Conservation (phyloP, 2,113 vertebrate genomes). For the Lampris megalopsis region DNA sequence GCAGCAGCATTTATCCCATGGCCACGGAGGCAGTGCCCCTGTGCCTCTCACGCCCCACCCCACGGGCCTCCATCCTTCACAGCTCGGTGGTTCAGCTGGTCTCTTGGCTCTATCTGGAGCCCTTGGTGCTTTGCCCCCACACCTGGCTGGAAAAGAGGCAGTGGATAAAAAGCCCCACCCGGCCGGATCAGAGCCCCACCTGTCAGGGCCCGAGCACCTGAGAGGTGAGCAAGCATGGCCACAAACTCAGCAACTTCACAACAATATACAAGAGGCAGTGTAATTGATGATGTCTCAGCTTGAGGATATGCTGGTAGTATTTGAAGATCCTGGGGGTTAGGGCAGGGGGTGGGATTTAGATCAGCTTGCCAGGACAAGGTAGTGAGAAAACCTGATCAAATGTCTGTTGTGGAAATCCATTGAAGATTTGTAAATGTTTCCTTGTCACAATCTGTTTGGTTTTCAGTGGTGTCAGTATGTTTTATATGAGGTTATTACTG, state of each 20-base stretch:
- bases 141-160: constrained; percentile 90
- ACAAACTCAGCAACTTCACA: not conserved
- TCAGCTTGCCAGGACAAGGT: too few relatives aligned
- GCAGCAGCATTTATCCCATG: constrained; percentile 94
- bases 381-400: too few relatives aligned
- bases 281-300: too few relatives aligned
- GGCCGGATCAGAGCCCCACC: constrained; percentile 60
- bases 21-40: constrained; percentile 87
- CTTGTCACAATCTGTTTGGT: too few relatives aligned
- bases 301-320: too few relatives aligned
- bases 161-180: constrained; percentile 93
- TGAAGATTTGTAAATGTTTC: too few relatives aligned
- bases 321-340: too few relatives aligned
- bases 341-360: too few relatives aligned
- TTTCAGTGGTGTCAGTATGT: too few relatives aligned
- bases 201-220: constrained; percentile 89
- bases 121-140: constrained; percentile 88
- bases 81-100: constrained; percentile 91
- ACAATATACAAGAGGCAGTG: not conserved
- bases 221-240: constrained; percentile 90
- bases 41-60: constrained; percentile 95
- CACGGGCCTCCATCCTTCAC: constrained; percentile 91
- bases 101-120: constrained; percentile 95
- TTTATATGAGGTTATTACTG: not conserved
- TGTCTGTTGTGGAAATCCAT: too few relatives aligned